These are phyloP conservation scores for Mactromeris polynyma DNA, from an alignment of 2,888 invertebrate genomes.

Conservation along the genomic window DNA sequence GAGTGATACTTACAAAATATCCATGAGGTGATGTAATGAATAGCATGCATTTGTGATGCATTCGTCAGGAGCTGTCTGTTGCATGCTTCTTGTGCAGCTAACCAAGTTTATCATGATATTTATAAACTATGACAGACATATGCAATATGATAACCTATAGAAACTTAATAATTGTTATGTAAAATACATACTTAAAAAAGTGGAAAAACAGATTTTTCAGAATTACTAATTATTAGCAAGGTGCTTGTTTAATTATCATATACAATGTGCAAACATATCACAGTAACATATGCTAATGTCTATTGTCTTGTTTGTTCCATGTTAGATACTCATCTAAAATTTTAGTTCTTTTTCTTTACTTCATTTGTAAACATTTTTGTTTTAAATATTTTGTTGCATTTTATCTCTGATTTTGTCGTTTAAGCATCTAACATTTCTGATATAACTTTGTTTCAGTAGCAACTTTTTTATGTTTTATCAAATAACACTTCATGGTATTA, in stretches of 20 bases:
- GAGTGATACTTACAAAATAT: not conserved
- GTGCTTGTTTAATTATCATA: conserved; percentile 22
- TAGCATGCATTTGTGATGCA: not conserved
- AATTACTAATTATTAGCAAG: conserved; percentile 12
- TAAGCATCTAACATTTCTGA: not conserved
- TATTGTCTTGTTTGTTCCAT: not conserved
- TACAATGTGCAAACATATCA: conserved; percentile 35
- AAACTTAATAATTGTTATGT: not conserved
- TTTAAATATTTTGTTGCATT: not conserved
- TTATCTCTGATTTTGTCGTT: not conserved
- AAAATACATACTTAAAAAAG: not conserved
- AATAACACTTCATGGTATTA: not conserved
- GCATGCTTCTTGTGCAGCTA: not conserved
- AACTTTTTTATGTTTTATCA: not conserved
- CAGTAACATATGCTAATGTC: not conserved
- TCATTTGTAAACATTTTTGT: conserved; percentile 5
- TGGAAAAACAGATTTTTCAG: not conserved
- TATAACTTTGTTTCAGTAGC: not conserved
- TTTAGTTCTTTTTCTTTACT: conserved; percentile 7
- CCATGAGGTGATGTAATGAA: not conserved
- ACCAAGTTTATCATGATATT: not conserved
- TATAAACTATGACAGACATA: not conserved
- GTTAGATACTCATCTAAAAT: not conserved
- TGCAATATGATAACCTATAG: not conserved
- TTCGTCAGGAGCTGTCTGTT: not conserved